Evolutionary conservation across 2,888 invertebrate species (phyloP), one percentile per base, ranked within the genome.

Genomic region (Sepioteuthis lessoniana): DNA sequence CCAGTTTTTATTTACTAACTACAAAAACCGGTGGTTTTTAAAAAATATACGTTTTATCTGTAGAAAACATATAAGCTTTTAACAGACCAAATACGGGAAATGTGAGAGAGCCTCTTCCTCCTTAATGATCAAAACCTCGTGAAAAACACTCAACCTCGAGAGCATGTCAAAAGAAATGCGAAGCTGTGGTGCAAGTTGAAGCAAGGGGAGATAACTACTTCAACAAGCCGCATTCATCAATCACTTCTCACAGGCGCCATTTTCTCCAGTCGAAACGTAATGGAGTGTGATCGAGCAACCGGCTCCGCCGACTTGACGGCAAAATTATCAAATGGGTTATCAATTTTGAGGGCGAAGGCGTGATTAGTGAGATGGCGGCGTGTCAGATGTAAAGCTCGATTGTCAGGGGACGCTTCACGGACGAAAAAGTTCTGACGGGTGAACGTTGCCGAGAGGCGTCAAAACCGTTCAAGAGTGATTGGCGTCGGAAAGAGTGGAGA

Each of bases 341-440:
- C 76, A 76, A 76, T 76, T 76, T 35, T 76, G n/a, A 76, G 76
- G 76, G 16, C n/a, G 13, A 76, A 76, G n/a, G 76, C 76, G 76
- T 76, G 76, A 76, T 76, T 76, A 35, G 76, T 76, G 76, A 31
- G n/a, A 13, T n/a, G 76, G n/a, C 31, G 76, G 16, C 76, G 76
- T 76, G 76, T 76, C 76, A 76, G 76, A 76, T 76, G n/a, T n/a
- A 35, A 76, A 76, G 76, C 35, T 35, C n/a, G n/a, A 76, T 76
- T 76, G 76, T 76, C 76, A 76, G n/a, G 76, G 76, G 76, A 76
- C 76, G 76, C 76, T n/a, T 76, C 76, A 76, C n/a, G n/a, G 76
- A 35, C n/a, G 76, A 76, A 76, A n/a, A 76, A 16, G n/a, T 76
- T 35, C n/a, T 76, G 76, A 76, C 35, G 76, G 76, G 76, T n/a